Conservation (phyloP, 2,113 vertebrate species). For the Onychostruthus taczanowskii region DNA sequence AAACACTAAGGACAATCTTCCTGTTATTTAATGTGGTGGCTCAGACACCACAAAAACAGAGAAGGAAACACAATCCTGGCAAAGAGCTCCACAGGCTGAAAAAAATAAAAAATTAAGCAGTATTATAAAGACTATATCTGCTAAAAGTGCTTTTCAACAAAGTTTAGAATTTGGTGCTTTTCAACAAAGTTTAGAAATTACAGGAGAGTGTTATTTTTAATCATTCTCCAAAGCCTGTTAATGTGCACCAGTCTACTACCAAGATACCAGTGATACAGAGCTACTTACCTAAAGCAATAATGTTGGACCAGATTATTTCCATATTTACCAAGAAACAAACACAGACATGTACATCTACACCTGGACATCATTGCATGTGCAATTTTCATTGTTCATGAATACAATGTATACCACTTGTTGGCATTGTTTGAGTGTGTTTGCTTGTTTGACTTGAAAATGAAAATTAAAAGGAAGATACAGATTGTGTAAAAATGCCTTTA, state of each 20-base stretch:
- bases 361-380: background rate
- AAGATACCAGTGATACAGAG: background rate
- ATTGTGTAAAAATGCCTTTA: background rate
- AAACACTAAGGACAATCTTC: background rate
- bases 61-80: background rate
- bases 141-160: background rate
- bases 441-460: background rate
- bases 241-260: background rate
- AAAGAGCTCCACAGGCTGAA: background rate
- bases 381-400: background rate
- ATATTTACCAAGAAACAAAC: background rate
- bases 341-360: background rate
- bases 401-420: background rate
- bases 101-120: background rate
- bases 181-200: background rate
- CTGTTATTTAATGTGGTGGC: background rate
- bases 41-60: background rate
- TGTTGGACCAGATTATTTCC: background rate
- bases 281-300: background rate
- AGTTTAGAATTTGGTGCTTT: background rate
- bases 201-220: background rate
- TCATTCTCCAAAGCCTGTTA: background rate
- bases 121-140: rapidly evolving
- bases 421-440: background rate
- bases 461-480: background rate